Evolutionary conservation across 2,888 invertebrate genomes (phyloP), one percentile per base, ranked within the genome.

Genomic region (Aphidius colemani): DNA sequence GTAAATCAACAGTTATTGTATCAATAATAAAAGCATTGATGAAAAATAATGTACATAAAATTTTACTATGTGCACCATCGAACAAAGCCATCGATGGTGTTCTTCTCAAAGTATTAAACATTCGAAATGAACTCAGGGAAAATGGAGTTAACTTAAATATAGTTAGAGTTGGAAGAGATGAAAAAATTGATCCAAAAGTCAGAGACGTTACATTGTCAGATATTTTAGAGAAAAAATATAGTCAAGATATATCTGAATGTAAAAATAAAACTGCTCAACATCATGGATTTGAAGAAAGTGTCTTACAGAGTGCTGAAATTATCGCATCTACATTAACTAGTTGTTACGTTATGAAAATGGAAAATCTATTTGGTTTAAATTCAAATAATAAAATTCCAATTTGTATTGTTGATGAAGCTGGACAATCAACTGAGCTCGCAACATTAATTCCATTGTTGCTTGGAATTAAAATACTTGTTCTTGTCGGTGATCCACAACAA

Each of bases 401-500:
- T 1, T 94, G 93, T 73, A 90, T 94, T 59, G 86, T 94, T 60
- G 94, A 94, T 81, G 94, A 96, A 84, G 94, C 96, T 7, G 92
- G 93, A 0, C 94, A 95, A 77, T 91, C 92, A 69, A 89, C 88
- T 44, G 96, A 96, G 80, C 88, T 92, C 1, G 94, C 93, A 82
- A 87, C 89, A 3, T 82, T 95, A 69, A 87, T 93, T 68, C 95
- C 95, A 0, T 84, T 95, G 48, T 86, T 88, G 74, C 87, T 93
- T 67, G 89, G 89, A 58, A 87, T 93, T 7, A 88, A 86, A 55
- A 90, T 88, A 60, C 83, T 96, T 51, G 87, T 95, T 50, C 84
- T 96, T 68, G 91, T 95, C 43, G 96, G 95, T 0, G 95, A 96
- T 83, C 91, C 92, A 4, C 88, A 90, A 74, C 95, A 96, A 78